Evolutionary conservation across 2,888 invertebrate genomes (phyloP).

Genomic region (Ectemnius cavifrons): DNA sequence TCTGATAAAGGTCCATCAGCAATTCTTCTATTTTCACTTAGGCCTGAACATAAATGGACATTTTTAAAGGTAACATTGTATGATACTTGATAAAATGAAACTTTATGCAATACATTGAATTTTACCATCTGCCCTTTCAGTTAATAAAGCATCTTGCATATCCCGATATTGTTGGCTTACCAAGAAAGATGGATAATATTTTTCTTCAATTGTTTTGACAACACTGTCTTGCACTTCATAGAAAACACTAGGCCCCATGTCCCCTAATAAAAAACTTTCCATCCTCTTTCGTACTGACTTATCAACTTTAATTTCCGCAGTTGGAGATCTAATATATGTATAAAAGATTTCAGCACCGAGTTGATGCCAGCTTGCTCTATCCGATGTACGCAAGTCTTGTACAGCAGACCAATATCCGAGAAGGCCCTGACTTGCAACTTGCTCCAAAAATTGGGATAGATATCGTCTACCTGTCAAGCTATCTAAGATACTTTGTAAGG

Average conservation of each 20-base stretch:
- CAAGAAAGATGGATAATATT: constrained; percentile 93
- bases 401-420: constrained; percentile 93
- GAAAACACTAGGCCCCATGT: constrained; percentile 92
- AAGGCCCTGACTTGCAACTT: constrained; percentile 89
- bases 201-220: constrained; percentile 88
- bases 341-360: constrained; percentile 95
- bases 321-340: constrained; percentile 90
- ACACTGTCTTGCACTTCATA: constrained; percentile 92
- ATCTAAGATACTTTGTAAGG: constrained; percentile 86
- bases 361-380: constrained; percentile 89
- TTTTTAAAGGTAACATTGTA: constrained; percentile 8
- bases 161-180: constrained; percentile 91
- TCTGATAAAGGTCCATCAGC: constrained; percentile 70
- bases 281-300: constrained; percentile 90
- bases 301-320: constrained; percentile 90
- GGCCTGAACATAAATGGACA: constrained; percentile 53
- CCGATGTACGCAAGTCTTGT: constrained; percentile 89
- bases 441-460: constrained; percentile 89
- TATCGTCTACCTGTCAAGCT: constrained; percentile 89
- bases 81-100: constrained; percentile 4
- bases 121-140: constrained; percentile 79
- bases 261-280: constrained; percentile 92
- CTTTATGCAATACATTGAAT: neutral
- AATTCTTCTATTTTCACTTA: constrained; percentile 68
- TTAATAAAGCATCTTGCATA: constrained; percentile 84